A percentile compares a stretch with the other conserved stretches of the same genome.
Conservation (phyloP, 2,888 invertebrate species). For the Myopa testacea region DNA sequence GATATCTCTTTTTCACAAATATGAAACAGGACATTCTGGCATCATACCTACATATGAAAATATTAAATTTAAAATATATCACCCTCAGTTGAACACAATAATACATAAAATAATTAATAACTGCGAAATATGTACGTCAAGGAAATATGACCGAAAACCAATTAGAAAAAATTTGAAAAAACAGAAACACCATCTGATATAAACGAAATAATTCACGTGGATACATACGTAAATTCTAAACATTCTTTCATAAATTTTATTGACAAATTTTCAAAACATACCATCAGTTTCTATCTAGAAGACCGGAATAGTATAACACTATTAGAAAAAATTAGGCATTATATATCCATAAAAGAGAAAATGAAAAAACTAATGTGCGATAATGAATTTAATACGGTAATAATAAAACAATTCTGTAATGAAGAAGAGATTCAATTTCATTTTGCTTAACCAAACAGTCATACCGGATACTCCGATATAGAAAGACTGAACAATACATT, state of each 20-base stretch:
- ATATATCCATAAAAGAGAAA: not conserved
- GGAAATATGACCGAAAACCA: conserved; percentile 43
- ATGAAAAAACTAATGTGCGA: not conserved
- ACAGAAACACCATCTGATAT: conserved; percentile 19
- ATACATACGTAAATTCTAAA: not conserved
- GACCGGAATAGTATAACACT: not conserved
- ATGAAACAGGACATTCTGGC: conserved; percentile 48
- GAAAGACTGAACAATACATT: not conserved
- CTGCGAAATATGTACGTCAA: conserved; percentile 39
- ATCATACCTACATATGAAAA: conserved; percentile 43
- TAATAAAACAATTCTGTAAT: not conserved
- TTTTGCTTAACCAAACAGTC: not conserved
- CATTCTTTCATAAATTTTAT: not conserved
- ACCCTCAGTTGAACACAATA: conserved; percentile 33
- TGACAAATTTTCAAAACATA: conserved; percentile 11
- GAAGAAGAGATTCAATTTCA: not conserved
- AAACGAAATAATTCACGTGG: conserved; percentile 12
- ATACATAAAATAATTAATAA: conserved; percentile 46
- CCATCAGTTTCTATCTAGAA: not conserved
- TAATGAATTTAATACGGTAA: conserved; percentile 1
- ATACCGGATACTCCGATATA: conserved; percentile 1
- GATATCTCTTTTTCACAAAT: conserved; percentile 44
- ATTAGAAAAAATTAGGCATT: not conserved
- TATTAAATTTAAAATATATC: conserved; percentile 44
- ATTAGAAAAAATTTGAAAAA: conserved; percentile 24